Evolutionary conservation across 2,888 invertebrate genomes (phyloP), one percentile per base, ranked within the genome.

Genomic region (Erebia aethiops): DNA sequence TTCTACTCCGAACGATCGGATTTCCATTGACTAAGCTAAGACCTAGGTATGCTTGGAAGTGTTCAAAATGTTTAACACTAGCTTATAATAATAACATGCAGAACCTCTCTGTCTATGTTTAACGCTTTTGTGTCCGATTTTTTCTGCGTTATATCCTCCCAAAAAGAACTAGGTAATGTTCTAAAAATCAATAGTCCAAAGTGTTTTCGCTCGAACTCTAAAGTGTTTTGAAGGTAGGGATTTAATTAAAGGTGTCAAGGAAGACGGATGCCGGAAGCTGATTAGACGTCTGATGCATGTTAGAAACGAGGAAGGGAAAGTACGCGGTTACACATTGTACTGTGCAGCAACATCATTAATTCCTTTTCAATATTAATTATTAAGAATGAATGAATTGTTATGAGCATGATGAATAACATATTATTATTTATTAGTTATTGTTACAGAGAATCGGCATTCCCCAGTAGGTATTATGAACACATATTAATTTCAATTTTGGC

Each of bases 291-390:
- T 14, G 35, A 57, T 57, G 57, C 26, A 21, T 35, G 35, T 58
- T 58, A 35, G 41, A 58, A 58, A 58, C 7, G 35, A 26, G 58
- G 58, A 58, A 58, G 35, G 35, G 58, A 41, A 35, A 16, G 52
- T 52, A n/a, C 16, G 16, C 52, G 5, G n/a, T 52, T 52, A 52
- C 52, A 52, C 52, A n/a, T 52, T 52, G 52, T n/a, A n/a, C 16
- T 52, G 52, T 52, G n/a, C 1, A 52, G 9, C 5, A 52, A 52
- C 16, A 7, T 52, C n/a, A 52, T 52, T 1, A 52, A 52, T 52
- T 52, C 52, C 52, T 52, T 52, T 52, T 52, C n/a, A 52, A 16
- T 52, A 52, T 52, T 52, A 52, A 52, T 52, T 52, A 52, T 52
- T 52, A 52, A 52, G 52, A 52, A 52, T 51, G 4, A 51, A n/a